phyloP scores from a whole-genome alignment of 2,113 vertebrate species.

The Saguinus imperator region DNA sequence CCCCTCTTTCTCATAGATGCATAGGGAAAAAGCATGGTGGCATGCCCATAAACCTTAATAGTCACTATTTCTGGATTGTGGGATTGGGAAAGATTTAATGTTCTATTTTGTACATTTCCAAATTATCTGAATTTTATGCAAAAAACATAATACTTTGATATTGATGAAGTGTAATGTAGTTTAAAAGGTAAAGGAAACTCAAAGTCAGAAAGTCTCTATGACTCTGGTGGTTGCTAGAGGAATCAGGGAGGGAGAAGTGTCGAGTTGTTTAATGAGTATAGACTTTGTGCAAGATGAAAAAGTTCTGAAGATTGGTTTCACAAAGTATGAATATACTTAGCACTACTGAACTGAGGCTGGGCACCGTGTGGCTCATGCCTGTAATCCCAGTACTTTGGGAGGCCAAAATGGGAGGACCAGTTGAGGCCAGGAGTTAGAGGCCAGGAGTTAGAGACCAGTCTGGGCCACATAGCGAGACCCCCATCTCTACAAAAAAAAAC shows the following conservation, averaged over 20 bases:
- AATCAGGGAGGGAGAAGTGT: background rate
- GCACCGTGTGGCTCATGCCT: too few relatives aligned
- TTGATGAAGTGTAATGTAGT: background rate
- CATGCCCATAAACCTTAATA: background rate
- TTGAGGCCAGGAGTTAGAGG: too few relatives aligned
- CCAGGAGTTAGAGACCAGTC: too few relatives aligned
- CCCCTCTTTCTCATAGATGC: background rate
- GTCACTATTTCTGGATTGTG: background rate
- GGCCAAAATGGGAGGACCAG: too few relatives aligned
- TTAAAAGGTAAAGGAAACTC: background rate
- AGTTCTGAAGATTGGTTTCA: background rate
- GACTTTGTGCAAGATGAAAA: conserved; percentile 1
- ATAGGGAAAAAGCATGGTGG: background rate
- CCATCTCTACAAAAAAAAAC: too few relatives aligned
- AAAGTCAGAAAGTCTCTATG: background rate
- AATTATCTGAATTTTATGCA: background rate
- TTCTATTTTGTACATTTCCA: background rate
- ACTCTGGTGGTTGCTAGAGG: background rate
- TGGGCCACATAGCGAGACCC: too few relatives aligned
- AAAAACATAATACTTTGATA: background rate
- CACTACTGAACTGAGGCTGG: background rate
- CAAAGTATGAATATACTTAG: background rate
- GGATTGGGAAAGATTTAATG: background rate
- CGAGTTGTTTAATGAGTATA: background rate
- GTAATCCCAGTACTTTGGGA: too few relatives aligned